phyloP scores from a whole-genome alignment of 2,113 vertebrate genomes.

The Brachyistius frenatus region DNA sequence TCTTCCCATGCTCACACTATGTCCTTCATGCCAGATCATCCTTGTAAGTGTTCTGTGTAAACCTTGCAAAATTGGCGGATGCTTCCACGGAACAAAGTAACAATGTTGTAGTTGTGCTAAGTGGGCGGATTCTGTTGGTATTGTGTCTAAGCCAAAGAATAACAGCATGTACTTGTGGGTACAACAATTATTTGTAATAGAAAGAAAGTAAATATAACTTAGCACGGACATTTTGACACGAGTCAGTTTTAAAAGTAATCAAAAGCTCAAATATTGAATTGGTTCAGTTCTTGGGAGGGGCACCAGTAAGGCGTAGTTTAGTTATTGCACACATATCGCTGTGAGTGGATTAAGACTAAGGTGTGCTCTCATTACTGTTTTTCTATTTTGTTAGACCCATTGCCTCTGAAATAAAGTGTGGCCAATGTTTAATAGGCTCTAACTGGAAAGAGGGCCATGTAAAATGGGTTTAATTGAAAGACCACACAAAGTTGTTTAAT shows the following conservation, averaged over 20 bases:
- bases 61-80: slow-evolving; percentile 36
- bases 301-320: slow-evolving; percentile 2
- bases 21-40: neutral
- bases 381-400: neutral
- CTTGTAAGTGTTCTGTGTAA: neutral
- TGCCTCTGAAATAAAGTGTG: too few relatives aligned
- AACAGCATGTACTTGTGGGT: neutral
- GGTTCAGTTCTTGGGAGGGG: slow-evolving; percentile 30
- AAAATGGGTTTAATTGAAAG: slow-evolving; percentile 5
- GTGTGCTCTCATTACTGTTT: slow-evolving; percentile 15
- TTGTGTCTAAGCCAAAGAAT: slow-evolving; percentile 31
- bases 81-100: slow-evolving; percentile 6
- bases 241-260: neutral
- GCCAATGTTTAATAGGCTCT: neutral
- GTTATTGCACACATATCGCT: slow-evolving; percentile 10
- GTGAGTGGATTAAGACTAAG: slow-evolving; percentile 27
- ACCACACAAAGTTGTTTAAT: neutral
- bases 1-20: neutral
- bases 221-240: slow-evolving; percentile 31
- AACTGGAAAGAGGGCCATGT: neutral
- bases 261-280: slow-evolving; percentile 64
- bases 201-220: slow-evolving; percentile 48
- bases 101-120: neutral
- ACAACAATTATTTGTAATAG: neutral
- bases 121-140: slow-evolving; percentile 41